Base-by-base conservation (phyloP, 2,113 vertebrate genomes). In the Mus pahari region DNA sequence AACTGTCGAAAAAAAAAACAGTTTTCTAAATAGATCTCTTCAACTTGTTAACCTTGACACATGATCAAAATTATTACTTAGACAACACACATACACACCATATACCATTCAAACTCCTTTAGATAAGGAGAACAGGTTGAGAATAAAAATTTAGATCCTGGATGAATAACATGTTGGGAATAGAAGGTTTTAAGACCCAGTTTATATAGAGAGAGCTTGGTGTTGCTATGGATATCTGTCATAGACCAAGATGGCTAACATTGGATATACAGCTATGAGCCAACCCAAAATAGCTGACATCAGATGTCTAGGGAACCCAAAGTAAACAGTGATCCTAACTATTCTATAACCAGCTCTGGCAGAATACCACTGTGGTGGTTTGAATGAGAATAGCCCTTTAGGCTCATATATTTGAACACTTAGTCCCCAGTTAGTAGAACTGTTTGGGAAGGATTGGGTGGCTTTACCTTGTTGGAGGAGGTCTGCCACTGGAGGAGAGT, bases 41-140 rank as follows among this genome's bases (percentile, higher is more conserved):
- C 55, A 75, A 11, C 28, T 89, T 94, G 26, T 86, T 50, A 58
- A 73, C 86, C 79, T 82, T 81, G 92, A 78, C 16, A 87, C 19
- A 79, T 5, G 39, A 96, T 48, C 42, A 55, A 58, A 89, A 36
- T 92, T 24, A 93, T n/a, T 75, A 33, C 64, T 24, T 91, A 91
- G 42, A 66, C 70, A 33, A 84, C 42, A 42, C 50, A 58, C 79
- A 83, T 26, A 31, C 79, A 19, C 82, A 83, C 78, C 28, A 5
- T 70, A 64, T 68, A 26, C 82, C 90, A 77, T 78, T 48, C 28
- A 88, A 5, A 7, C 24, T 89, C 7, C 16, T 83, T 62, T 62
- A 24, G 55, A 81, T 53, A 71, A 60, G 58, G 66, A 86, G 6
- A 50, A 9, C 7, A 7, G 14, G 68, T 70, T 70, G 33, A 71